These are phyloP conservation scores for Carabus problematicus DNA, from an alignment of 2,888 invertebrate genomes.

Conservation along the genomic window DNA sequence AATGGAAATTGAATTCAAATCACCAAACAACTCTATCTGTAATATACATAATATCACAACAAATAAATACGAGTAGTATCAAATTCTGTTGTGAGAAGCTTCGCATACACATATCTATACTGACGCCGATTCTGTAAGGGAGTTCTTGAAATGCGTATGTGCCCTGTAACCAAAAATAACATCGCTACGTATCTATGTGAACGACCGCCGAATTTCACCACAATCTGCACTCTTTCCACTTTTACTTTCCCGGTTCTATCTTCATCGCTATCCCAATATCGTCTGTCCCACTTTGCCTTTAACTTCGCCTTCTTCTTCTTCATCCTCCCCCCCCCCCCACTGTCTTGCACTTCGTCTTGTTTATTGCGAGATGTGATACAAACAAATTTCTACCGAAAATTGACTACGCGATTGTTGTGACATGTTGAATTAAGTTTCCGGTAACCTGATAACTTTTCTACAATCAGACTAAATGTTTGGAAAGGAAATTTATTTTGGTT, in stretches of 20 bases:
- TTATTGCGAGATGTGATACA: slow-evolving; percentile 4
- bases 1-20: too few relatives aligned
- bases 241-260: neutral
- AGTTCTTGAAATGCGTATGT: neutral
- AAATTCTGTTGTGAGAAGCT: too few relatives aligned
- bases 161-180: neutral
- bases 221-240: neutral
- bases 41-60: too few relatives aligned
- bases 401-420: slow-evolving; percentile 34
- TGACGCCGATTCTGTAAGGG: neutral
- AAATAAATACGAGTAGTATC: too few relatives aligned
- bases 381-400: slow-evolving; percentile 25
- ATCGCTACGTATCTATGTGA: neutral
- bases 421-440: slow-evolving; percentile 35
- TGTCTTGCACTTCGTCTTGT: neutral
- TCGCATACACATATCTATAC: too few relatives aligned
- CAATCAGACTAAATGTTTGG: slow-evolving; percentile 34
- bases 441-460: slow-evolving; percentile 33
- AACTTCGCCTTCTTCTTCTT: neutral
- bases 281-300: neutral
- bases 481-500: slow-evolving; percentile 34
- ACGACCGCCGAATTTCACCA: neutral
- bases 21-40: too few relatives aligned
- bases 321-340: neutral
- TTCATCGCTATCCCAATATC: too few relatives aligned